phyloP scores from a whole-genome alignment of 92 coral and sea anemone genomes.

The Palythoa heliodiscus region DNA sequence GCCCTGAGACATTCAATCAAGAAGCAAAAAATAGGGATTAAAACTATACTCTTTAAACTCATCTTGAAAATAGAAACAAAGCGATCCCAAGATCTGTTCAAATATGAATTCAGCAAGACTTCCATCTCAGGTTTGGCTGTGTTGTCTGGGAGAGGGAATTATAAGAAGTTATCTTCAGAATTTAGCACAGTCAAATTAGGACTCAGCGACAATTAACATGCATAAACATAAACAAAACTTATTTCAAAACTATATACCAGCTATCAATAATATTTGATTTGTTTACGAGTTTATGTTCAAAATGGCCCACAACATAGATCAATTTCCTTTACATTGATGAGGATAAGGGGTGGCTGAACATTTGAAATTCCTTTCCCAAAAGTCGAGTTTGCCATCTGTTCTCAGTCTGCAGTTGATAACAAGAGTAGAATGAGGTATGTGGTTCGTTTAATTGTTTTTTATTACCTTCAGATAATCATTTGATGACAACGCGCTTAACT shows the following conservation, averaged over 20 bases:
- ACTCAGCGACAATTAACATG: not conserved
- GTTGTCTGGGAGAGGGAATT: no score
- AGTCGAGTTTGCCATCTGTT: not conserved
- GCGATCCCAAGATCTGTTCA: no score
- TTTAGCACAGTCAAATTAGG: not conserved
- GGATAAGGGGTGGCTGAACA: not conserved
- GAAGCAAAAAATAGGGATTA: not conserved
- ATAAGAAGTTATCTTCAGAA: no score
- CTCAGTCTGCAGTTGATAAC: not conserved
- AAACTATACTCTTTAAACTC: not conserved
- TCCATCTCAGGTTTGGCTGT: no score
- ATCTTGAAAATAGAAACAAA: not conserved
- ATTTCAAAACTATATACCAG: not conserved
- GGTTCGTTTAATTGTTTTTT: not conserved
- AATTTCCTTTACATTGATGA: not conserved
- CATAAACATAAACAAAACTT: not conserved
- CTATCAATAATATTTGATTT: not conserved
- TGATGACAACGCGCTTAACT: not conserved
- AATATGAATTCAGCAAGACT: no score
- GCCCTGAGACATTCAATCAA: constrained; percentile 47
- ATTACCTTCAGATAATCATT: not conserved
- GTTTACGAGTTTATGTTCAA: not conserved
- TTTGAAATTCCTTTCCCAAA: not conserved
- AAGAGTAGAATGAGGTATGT: not conserved
- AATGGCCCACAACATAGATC: not conserved